These are phyloP conservation scores for Addax nasomaculatus DNA, from an alignment of 2,113 vertebrate genomes.

Conservation along the genomic window DNA sequence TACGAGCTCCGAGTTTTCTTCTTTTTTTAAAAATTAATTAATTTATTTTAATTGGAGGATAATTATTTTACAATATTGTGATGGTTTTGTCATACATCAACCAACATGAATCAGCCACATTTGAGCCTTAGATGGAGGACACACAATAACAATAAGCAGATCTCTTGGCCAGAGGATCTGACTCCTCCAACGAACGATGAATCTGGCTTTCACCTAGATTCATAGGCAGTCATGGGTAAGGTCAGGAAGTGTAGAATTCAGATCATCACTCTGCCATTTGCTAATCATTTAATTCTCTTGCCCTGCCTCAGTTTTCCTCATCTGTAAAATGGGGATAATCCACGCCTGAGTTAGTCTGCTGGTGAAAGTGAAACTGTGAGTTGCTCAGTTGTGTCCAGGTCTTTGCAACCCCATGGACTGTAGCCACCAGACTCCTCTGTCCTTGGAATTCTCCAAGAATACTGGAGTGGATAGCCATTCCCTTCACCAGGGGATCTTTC, in stretches of 20 bases:
- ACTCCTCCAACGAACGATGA: neutral
- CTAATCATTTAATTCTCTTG: neutral
- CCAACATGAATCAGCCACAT: neutral
- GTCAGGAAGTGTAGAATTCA: neutral
- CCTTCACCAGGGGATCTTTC: neutral
- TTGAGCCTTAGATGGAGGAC: neutral
- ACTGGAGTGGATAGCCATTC: neutral
- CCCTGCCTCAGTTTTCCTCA: neutral
- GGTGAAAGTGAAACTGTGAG: neutral
- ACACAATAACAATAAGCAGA: neutral
- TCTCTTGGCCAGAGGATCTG: neutral
- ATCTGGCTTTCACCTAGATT: neutral
- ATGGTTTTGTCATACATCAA: neutral
- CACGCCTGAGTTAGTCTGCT: neutral
- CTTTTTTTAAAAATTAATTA: neutral
- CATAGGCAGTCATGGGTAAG: accelerated
- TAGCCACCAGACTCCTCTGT: neutral
- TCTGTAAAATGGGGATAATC: neutral
- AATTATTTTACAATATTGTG: neutral
- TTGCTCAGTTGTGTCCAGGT: neutral
- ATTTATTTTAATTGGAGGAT: neutral
- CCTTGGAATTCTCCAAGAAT: neutral
- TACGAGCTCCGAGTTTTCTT: neutral
- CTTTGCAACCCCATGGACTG: neutral
- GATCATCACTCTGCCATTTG: neutral